Base-by-base conservation (phyloP, 2,113 vertebrate species). In the Crotalus viridis region DNA sequence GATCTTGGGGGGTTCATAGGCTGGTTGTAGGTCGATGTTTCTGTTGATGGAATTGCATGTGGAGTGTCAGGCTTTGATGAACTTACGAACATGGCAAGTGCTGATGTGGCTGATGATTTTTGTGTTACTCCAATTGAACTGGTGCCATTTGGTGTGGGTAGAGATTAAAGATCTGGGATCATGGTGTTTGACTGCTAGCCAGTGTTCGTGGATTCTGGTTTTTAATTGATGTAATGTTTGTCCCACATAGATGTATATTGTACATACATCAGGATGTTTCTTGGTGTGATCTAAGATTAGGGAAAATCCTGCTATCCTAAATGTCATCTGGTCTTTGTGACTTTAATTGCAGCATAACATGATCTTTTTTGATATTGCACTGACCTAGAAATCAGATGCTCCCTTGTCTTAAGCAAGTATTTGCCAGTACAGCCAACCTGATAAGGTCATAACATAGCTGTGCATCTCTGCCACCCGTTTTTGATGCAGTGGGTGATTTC, bases 391-490 rank as follows among this genome's bases (percentile, higher is more conserved):
- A 56, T 59, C 69, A 90, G 46, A 39, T 61, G 55, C 22, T 52
- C 46, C 33, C 26, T 90, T 51, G n/a, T 87, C 81, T 48, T 64
- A 54, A 64, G 85, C 56, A 90, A 90, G 86, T 86, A 54, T 89
- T 93, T 87, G n/a, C 28, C 6, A 48, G 92, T 43, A 54, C 15
- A 86, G 88, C 43, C 46, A 90, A 48, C 21, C 59, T 43, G 64
- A 21, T 89, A 8, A 93, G 33, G 89, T 28, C 94, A 93, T 86
- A 89, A 93, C 90, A 94, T 87, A 3, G 89, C 15, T 28, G 85
- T 43, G 10, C 2, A 87, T 0, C 0, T 93, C 15, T 12, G n/a
- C 5, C 28, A 55, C 54, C 81, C 92, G 4, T 9, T 96, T 97
- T 94, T 93, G 43, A 89, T 10, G 0, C 22, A 91, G 3, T 69